Conservation (phyloP, 2,113 vertebrate genomes). For the Stercorarius parasiticus region DNA sequence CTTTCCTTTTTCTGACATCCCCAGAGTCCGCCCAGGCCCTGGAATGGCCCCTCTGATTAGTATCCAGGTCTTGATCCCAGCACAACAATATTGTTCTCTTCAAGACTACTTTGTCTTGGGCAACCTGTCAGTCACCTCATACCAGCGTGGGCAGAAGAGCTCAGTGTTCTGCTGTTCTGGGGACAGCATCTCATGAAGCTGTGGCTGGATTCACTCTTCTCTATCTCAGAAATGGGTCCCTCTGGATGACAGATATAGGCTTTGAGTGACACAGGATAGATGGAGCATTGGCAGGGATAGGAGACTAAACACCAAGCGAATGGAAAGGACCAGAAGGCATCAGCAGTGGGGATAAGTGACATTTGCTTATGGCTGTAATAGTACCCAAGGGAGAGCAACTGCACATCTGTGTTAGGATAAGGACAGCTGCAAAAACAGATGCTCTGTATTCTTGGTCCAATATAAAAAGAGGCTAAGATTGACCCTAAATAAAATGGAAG, state of each 20-base stretch:
- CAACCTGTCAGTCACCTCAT: neutral
- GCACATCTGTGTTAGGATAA: neutral
- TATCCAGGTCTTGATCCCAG: neutral
- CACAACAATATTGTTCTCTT: neutral
- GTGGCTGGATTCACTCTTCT: neutral
- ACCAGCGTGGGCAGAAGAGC: neutral
- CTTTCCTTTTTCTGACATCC: neutral
- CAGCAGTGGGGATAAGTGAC: neutral
- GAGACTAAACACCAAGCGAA: neutral
- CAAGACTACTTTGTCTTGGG: neutral
- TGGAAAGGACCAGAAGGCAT: neutral
- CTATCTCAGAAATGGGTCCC: neutral
- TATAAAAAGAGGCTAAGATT: neutral
- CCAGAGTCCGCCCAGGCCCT: neutral
- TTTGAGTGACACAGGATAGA: neutral
- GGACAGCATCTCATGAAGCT: neutral
- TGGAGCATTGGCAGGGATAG: neutral
- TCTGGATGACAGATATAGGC: neutral
- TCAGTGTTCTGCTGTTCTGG: neutral
- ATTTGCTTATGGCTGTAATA: neutral
- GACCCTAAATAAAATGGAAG: neutral
- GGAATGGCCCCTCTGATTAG: neutral
- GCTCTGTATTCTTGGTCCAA: neutral
- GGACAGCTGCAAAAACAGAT: slow-evolving; percentile 1
- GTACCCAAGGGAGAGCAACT: neutral